Evolutionary conservation across 2,888 invertebrate genomes (phyloP).

Genomic region (Tribolium freemani): DNA sequence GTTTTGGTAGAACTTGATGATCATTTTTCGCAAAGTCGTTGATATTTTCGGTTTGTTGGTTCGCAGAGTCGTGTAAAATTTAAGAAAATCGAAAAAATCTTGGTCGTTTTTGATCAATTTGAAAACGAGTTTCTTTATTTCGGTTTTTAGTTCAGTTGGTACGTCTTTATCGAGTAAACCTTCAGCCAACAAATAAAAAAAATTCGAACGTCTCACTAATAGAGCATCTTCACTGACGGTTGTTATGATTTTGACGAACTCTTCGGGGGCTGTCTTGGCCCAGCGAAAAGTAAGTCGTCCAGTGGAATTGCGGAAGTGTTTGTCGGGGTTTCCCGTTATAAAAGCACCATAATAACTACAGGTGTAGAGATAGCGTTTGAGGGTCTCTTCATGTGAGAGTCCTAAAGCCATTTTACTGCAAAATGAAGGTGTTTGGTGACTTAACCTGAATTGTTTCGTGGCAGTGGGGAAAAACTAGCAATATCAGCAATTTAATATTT

Average conservation of each 20-base stretch:
- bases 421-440: not conserved
- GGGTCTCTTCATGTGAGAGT: conserved; percentile 38
- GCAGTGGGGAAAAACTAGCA: too few species aligned
- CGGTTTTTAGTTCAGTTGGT: conserved; percentile 45
- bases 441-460: not conserved
- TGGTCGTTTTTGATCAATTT: conserved; percentile 75
- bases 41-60: conserved; percentile 49
- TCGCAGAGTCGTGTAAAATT: conserved; percentile 51
- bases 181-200: conserved; percentile 57
- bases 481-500: too few species aligned
- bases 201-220: conserved; percentile 52
- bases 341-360: conserved; percentile 53
- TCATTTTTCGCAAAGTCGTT: conserved; percentile 71
- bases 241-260: conserved; percentile 52
- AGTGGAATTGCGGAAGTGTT: conserved; percentile 36
- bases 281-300: not conserved
- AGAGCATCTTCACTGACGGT: conserved; percentile 53
- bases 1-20: conserved; percentile 76
- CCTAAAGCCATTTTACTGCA: conserved; percentile 7
- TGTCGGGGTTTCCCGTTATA: conserved; percentile 58
- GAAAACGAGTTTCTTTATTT: conserved; percentile 49
- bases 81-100: conserved; percentile 62
- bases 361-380: conserved; percentile 60
- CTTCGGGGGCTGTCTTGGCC: conserved; percentile 36
- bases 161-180: conserved; percentile 41